Conservation (phyloP, 2,113 vertebrate genomes). For the Leuciscus idus region DNA sequence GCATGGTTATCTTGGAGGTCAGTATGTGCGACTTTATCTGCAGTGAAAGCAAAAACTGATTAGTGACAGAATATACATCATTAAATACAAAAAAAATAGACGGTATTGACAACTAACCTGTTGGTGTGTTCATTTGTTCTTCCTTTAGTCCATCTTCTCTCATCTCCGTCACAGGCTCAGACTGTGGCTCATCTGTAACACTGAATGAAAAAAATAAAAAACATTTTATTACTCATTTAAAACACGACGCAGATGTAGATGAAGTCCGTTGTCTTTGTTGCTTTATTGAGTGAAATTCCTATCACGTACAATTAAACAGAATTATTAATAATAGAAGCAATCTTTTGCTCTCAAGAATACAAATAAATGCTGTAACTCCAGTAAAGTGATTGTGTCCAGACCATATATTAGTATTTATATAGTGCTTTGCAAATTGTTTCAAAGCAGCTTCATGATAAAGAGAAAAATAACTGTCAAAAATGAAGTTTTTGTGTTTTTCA, state of each 20-base stretch:
- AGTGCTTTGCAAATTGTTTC: no score
- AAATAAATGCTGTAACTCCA: not conserved
- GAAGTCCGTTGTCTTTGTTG: no score
- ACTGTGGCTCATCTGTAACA: slow-evolving; percentile 39
- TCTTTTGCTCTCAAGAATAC: not conserved
- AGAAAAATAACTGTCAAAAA: no score
- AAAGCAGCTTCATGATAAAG: no score
- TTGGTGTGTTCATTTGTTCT: slow-evolving; percentile 7
- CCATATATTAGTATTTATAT: no score
- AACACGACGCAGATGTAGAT: not conserved
- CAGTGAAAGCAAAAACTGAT: not conserved
- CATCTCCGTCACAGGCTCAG: slow-evolving; percentile 6
- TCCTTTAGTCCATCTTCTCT: slow-evolving; percentile 5
- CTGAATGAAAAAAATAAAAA: slow-evolving; percentile 24
- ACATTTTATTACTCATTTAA: not conserved
- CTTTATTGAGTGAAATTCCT: no score
- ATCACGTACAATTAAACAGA: not conserved
- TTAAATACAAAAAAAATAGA: not conserved
- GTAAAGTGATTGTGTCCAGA: no score
- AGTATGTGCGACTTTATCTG: slow-evolving; percentile 39
- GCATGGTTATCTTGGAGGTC: slow-evolving; percentile 40
- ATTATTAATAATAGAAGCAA: not conserved
- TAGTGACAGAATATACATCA: not conserved
- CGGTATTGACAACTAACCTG: slow-evolving; percentile 27
- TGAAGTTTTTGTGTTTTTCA: no score